These are phyloP conservation scores for Caenorhabditis virilis DNA, from an alignment of 2,888 invertebrate genomes.

Conservation along the genomic window DNA sequence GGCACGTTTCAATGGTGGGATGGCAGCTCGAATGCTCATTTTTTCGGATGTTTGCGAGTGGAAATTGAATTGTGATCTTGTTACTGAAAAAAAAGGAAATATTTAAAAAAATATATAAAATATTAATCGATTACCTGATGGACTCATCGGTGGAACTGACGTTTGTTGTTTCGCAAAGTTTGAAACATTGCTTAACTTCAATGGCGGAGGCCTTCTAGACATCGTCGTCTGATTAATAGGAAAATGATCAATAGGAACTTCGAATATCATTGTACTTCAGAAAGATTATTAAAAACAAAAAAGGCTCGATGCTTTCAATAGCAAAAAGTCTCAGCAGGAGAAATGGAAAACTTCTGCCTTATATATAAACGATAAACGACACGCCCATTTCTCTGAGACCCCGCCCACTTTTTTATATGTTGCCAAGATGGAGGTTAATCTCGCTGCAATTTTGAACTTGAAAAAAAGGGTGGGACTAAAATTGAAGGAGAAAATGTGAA, in stretches of 20 bases:
- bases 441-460: too few relatives aligned
- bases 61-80: slow-evolving; percentile 30
- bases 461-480: too few relatives aligned
- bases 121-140: slow-evolving; percentile 39
- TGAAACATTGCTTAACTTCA: slow-evolving; percentile 14
- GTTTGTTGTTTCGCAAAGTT: slow-evolving; percentile 18
- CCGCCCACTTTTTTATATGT: too few relatives aligned
- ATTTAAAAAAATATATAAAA: too few relatives aligned
- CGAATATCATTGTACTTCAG: slow-evolving; percentile 39
- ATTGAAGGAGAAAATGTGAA: too few relatives aligned
- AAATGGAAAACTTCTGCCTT: too few relatives aligned
- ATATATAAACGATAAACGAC: too few relatives aligned
- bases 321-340: too few relatives aligned
- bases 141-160: slow-evolving; percentile 30
- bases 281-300: too few relatives aligned
- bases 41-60: slow-evolving; percentile 7
- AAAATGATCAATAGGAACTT: slow-evolving; percentile 41
- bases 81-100: slow-evolving; percentile 18
- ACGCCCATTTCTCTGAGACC: too few relatives aligned
- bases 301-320: too few relatives aligned
- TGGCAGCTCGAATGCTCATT: slow-evolving; percentile 22
- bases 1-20: slow-evolving; percentile 38
- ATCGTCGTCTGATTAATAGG: slow-evolving; percentile 23
- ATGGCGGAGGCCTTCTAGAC: slow-evolving; percentile 14
- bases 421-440: too few relatives aligned